Evolutionary conservation across 2,113 vertebrate species (phyloP).

Genomic region (Gymnobelideus leadbeateri): DNA sequence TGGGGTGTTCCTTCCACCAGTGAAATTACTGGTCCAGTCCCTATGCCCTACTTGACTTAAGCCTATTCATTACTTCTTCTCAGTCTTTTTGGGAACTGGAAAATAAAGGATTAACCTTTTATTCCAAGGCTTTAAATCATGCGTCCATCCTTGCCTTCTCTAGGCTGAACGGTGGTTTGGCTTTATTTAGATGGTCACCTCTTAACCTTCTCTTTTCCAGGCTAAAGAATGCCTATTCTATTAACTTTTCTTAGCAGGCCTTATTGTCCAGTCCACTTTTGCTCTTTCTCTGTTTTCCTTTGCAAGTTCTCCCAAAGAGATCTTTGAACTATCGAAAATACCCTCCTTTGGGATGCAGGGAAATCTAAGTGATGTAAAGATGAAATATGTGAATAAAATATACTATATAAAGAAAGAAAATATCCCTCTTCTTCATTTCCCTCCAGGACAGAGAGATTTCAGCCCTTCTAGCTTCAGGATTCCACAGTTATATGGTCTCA

Average conservation of each 20-base stretch:
- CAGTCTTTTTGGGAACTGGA: slow-evolving; percentile 38
- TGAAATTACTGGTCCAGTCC: neutral
- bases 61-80: slow-evolving; percentile 8
- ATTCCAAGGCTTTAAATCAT: slow-evolving; percentile 28
- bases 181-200: slow-evolving; percentile 18
- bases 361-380: neutral
- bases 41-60: neutral
- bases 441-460: neutral
- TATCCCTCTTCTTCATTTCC: neutral
- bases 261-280: neutral
- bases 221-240: neutral
- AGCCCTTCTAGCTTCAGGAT: neutral
- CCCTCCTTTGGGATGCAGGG: neutral
- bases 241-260: neutral
- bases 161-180: neutral
- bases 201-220: neutral
- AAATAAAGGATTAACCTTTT: slow-evolving; percentile 27
- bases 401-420: neutral
- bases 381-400: neutral
- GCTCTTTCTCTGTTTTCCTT: neutral
- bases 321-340: neutral
- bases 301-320: neutral
- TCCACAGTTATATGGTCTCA: neutral
- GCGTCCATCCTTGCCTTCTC: slow-evolving; percentile 1
- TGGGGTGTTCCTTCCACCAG: neutral